A percentile compares a stretch with the other conserved stretches of the same genome.
Conservation (phyloP, 2,113 vertebrate genomes). For the Alaudala cheleensis region DNA sequence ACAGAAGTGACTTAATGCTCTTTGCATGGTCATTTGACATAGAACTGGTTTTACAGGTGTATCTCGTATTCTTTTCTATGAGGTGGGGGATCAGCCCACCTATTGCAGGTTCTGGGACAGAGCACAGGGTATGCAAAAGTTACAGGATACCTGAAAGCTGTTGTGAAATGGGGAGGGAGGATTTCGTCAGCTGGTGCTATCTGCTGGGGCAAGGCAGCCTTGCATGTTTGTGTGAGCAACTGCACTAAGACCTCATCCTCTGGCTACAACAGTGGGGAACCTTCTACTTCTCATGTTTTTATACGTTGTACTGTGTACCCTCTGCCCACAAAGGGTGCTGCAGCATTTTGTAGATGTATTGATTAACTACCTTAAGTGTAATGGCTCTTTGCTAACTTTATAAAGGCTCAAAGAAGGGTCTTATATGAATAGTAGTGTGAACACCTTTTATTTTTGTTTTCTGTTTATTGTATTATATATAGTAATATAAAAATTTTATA, state of each 20-base stretch:
- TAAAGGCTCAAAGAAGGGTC: neutral
- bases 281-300: neutral
- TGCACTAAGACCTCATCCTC: neutral
- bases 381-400: neutral
- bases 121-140: neutral
- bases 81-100: neutral
- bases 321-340: neutral
- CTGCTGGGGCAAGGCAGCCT: neutral
- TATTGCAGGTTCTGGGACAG: neutral
- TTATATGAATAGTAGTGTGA: neutral
- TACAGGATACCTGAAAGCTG: neutral
- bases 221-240: fast-evolving
- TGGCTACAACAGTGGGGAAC: fast-evolving
- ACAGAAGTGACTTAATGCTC: neutral
- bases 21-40: neutral
- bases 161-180: neutral
- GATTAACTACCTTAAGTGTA: neutral
- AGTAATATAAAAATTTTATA: neutral
- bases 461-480: neutral
- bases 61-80: neutral
- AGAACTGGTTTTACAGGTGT: neutral
- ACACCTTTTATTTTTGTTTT: neutral
- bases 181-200: neutral
- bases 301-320: fast-evolving
- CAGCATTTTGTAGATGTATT: neutral